Conservation (phyloP, 1,140 invertebrate species). For the Meloidogyne hapla region DNA sequence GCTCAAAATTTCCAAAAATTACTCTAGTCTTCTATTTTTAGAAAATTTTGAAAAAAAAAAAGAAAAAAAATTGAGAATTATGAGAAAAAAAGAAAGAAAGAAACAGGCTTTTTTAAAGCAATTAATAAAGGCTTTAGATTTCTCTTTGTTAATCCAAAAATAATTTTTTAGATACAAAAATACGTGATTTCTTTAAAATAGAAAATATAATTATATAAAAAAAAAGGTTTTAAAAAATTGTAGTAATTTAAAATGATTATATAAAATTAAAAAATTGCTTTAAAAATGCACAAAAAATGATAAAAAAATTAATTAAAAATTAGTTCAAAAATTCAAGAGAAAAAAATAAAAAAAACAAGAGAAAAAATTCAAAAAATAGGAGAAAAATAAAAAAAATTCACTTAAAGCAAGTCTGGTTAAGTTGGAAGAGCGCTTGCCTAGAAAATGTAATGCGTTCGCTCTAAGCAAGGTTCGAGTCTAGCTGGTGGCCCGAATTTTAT, state of each 20-base stretch:
- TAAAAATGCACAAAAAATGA: neutral
- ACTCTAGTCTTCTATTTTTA: neutral
- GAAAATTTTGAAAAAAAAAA: neutral
- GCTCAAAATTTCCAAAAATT: neutral
- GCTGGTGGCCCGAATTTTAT: too few relatives aligned
- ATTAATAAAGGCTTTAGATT: neutral
- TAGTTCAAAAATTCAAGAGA: neutral
- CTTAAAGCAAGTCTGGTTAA: neutral
- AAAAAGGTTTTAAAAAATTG: too few relatives aligned
- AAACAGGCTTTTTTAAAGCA: neutral
- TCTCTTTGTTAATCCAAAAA: neutral
- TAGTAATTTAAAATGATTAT: neutral
- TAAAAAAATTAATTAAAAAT: neutral
- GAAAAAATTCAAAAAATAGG: too few relatives aligned
- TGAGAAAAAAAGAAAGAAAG: neutral
- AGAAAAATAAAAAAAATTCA: too few relatives aligned
- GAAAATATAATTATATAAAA: too few relatives aligned
- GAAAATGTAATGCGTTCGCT: neutral
- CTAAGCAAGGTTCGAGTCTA: neutral
- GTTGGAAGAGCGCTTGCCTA: neutral
- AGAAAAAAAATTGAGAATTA: conserved; percentile 1
- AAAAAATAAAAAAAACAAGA: too few relatives aligned
- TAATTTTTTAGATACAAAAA: neutral
- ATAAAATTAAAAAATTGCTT: neutral
- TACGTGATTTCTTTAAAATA: neutral